These are phyloP conservation scores for Leucoraja erinaceus DNA, from an alignment of 2,113 vertebrate genomes.

Conservation along the genomic window DNA sequence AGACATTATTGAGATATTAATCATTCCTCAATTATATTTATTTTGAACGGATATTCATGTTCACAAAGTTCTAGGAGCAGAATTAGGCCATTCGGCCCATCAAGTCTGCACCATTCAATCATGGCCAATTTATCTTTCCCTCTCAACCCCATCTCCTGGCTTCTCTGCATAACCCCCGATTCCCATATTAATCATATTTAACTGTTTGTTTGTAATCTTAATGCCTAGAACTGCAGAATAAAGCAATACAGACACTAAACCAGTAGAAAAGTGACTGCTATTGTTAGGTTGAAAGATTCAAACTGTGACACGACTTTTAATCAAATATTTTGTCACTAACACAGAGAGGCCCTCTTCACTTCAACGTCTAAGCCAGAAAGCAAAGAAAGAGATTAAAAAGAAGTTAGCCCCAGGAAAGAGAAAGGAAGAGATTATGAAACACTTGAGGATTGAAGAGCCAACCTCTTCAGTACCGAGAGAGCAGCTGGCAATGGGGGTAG, in stretches of 20 bases:
- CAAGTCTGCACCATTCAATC: no score
- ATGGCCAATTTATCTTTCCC: no score
- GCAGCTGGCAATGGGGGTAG: not conserved
- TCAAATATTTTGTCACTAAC: slow-evolving; percentile 29
- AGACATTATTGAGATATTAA: no score
- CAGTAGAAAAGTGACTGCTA: not conserved
- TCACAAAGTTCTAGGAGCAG: no score
- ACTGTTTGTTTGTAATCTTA: not conserved
- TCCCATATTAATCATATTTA: not conserved
- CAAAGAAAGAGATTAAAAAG: not conserved
- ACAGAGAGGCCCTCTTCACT: not conserved
- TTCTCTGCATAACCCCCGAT: no score
- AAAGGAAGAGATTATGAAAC: not conserved
- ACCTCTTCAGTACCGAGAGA: not conserved
- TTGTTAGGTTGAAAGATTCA: not conserved
- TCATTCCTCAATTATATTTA: no score
- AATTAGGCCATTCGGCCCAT: no score
- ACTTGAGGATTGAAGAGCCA: not conserved
- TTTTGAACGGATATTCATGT: no score
- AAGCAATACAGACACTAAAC: not conserved
- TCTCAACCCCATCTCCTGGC: no score
- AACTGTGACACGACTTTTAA: not conserved
- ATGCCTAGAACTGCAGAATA: not conserved
- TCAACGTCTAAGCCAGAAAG: slow-evolving; percentile 16
- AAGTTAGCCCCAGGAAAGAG: not conserved